Evolutionary conservation across 2,888 invertebrate species (phyloP).

Genomic region (Mactromeris polynyma): DNA sequence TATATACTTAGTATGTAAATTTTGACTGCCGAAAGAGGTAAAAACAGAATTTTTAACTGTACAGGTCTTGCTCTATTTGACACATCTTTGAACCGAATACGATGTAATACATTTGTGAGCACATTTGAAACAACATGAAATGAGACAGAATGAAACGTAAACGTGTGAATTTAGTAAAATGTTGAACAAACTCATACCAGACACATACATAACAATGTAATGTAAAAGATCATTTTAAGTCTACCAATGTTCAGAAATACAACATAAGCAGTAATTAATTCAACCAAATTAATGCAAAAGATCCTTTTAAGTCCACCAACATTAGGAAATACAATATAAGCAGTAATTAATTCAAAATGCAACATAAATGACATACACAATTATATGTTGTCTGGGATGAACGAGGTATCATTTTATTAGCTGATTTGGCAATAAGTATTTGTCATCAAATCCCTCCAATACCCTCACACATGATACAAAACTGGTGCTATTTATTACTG

Average conservation of each 20-base stretch:
- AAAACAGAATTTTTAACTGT: neutral
- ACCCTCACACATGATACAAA: neutral
- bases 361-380: neutral
- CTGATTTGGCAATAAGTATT: neutral
- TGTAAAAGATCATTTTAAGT: neutral
- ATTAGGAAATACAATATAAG: too few species aligned
- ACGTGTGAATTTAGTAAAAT: neutral
- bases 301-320: too few species aligned
- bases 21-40: neutral
- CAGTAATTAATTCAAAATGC: too few species aligned
- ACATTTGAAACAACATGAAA: neutral
- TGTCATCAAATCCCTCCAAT: neutral
- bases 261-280: neutral
- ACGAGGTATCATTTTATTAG: neutral
- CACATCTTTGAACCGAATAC: neutral
- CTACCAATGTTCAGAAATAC: neutral
- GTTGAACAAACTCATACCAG: neutral
- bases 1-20: conserved; percentile 10
- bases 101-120: neutral
- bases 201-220: neutral
- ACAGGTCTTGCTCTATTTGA: neutral
- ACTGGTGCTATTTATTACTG: too few species aligned
- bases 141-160: neutral
- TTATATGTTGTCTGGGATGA: neutral
- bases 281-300: too few species aligned